phyloP scores from a whole-genome alignment of 2,888 invertebrate genomes.

The Apotomis betuletana region DNA sequence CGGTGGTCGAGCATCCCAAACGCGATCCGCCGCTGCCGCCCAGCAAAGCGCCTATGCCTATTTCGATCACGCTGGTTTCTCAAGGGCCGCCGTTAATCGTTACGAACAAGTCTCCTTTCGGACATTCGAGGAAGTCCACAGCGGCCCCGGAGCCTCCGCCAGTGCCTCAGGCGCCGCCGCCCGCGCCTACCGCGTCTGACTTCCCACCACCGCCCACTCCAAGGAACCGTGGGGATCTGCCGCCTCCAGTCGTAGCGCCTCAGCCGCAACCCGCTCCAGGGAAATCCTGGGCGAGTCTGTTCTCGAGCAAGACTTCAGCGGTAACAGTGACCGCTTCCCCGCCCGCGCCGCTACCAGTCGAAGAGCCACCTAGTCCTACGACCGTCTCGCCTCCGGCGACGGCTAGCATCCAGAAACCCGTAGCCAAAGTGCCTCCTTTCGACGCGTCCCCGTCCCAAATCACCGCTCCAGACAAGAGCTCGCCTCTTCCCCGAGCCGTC shows the following conservation, averaged over 20 bases:
- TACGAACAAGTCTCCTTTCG: conserved; percentile 76
- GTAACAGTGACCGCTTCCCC: conserved; percentile 48
- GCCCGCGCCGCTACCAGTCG: conserved; percentile 52
- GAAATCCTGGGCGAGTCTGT: conserved; percentile 88
- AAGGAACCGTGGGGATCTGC: conserved; percentile 68
- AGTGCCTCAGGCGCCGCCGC: conserved; percentile 72
- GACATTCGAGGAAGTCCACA: conserved; percentile 70
- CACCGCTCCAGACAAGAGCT: conserved; percentile 60
- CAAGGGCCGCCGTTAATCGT: conserved; percentile 79
- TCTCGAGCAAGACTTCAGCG: conserved; percentile 71
- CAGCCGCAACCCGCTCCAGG: conserved; percentile 75
- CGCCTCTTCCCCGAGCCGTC: conserved; percentile 52
- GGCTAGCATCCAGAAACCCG: conserved; percentile 78
- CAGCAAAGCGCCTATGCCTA: conserved; percentile 78
- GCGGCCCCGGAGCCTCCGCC: conserved; percentile 65
- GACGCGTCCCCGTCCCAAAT: conserved; percentile 76
- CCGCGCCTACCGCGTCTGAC: conserved; percentile 79
- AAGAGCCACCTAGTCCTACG: conserved; percentile 69
- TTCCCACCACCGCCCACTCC: conserved; percentile 80
- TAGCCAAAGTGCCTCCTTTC: conserved; percentile 85
- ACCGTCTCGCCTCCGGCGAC: conserved; percentile 56
- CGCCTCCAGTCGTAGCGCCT: conserved; percentile 62
- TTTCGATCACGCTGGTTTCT: conserved; percentile 76
- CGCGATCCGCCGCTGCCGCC: conserved; percentile 72
- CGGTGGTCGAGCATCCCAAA: conserved; percentile 61